Evolutionary conservation across 2,113 vertebrate genomes (phyloP).

Genomic region (Anolis carolinensis): DNA sequence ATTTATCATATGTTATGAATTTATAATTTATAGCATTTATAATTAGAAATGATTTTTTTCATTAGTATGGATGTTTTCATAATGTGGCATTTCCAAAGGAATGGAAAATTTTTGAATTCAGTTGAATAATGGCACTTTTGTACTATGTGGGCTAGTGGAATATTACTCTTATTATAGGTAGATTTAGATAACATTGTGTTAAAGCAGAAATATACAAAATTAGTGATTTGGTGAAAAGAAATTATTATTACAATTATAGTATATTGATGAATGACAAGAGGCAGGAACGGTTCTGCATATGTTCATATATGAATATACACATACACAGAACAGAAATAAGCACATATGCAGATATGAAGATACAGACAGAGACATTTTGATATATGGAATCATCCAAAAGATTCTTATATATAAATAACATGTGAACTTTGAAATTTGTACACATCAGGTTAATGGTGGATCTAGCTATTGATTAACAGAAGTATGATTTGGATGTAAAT

Average conservation of each 20-base stretch:
- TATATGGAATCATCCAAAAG: background rate
- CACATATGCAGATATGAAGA: background rate
- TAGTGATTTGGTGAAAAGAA: background rate
- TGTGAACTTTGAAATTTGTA: no score
- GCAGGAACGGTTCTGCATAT: background rate
- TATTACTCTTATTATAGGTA: background rate
- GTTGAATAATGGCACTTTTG: background rate
- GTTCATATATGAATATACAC: background rate
- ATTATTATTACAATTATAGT: background rate
- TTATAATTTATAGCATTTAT: background rate
- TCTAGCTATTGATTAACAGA: no score
- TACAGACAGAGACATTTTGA: background rate
- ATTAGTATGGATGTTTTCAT: background rate
- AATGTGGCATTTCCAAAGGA: background rate
- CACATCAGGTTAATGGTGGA: no score
- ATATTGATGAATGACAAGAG: background rate
- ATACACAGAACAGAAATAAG: no score
- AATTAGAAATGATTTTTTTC: background rate
- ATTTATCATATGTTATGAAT: conserved; percentile 24
- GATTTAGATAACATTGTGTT: background rate
- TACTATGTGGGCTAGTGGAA: background rate
- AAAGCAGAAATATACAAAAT: background rate
- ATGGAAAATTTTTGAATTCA: background rate
- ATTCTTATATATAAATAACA: background rate
- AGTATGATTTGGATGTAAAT: no score